Evolutionary conservation across 2,888 invertebrate genomes (phyloP).

Genomic region (Celastrina argiolus): DNA sequence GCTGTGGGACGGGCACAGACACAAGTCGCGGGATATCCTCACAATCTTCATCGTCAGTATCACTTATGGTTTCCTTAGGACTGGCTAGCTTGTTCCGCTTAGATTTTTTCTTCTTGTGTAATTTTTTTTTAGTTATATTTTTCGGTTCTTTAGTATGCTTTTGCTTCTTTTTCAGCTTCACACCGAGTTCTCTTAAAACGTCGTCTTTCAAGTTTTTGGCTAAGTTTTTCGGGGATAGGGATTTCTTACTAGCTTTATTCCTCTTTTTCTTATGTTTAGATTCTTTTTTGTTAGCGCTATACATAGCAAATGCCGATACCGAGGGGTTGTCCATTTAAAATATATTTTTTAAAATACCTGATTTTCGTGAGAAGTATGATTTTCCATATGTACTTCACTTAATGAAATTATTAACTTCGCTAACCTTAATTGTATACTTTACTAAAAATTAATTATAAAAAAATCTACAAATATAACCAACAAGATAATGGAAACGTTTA

Average conservation of each 20-base stretch:
- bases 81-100: constrained; percentile 18
- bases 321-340: constrained; percentile 48
- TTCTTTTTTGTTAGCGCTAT: constrained; percentile 49
- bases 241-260: constrained; percentile 37
- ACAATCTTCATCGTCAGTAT: neutral
- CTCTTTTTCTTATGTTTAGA: constrained; percentile 42
- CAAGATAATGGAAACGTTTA: too few species aligned
- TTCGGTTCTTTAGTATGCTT: constrained; percentile 48
- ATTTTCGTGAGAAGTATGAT: neutral
- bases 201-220: constrained; percentile 40
- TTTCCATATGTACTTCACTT: neutral
- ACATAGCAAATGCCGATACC: constrained; percentile 65
- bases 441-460: too few species aligned
- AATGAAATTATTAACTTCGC: neutral
- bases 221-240: constrained; percentile 32
- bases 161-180: constrained; percentile 51
- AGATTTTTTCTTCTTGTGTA: constrained; percentile 50
- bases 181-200: constrained; percentile 43
- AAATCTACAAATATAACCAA: too few species aligned
- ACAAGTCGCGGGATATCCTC: constrained; percentile 42
- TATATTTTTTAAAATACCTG: neutral
- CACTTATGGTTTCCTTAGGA: constrained; percentile 22
- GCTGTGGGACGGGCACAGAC: constrained; percentile 27
- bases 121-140: constrained; percentile 50
- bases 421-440: too few species aligned